phyloP scores from a whole-genome alignment of 2,888 invertebrate genomes.

The Athrips mouffetella region DNA sequence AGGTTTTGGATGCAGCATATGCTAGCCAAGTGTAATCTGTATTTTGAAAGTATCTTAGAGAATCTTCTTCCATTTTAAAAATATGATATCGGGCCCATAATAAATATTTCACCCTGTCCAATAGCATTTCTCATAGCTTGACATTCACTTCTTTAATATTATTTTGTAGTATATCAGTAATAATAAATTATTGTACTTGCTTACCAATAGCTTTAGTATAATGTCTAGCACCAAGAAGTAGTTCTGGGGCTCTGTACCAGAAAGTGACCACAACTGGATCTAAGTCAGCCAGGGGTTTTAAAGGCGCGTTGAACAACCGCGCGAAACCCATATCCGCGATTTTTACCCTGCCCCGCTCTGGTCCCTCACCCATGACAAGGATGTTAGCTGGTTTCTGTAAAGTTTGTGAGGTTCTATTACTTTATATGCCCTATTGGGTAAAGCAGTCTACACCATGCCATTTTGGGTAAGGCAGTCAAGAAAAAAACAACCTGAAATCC shows the following conservation, averaged over 20 bases:
- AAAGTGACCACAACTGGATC: slow-evolving; percentile 99
- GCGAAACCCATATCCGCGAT: slow-evolving; percentile 99
- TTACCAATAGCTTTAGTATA: slow-evolving; percentile 98
- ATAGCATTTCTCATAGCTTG: too few relatives aligned
- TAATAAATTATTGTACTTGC: neutral
- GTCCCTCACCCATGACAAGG: slow-evolving; percentile 99
- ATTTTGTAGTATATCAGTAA: neutral
- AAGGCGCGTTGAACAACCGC: slow-evolving; percentile 96
- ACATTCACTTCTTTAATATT: neutral
- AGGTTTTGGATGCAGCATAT: too few relatives aligned
- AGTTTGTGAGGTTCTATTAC: neutral
- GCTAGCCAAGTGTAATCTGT: too few relatives aligned
- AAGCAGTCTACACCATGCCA: too few relatives aligned
- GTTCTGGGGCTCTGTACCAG: slow-evolving; percentile 99
- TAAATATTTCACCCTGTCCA: too few relatives aligned
- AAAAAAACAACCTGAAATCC: too few relatives aligned
- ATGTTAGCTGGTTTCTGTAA: slow-evolving; percentile 98
- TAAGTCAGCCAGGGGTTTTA: slow-evolving; percentile 97
- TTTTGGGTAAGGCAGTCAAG: too few relatives aligned
- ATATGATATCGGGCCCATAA: too few relatives aligned
- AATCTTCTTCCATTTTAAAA: too few relatives aligned
- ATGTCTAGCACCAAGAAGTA: slow-evolving; percentile 95
- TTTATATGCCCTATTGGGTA: too few relatives aligned
- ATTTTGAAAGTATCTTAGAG: too few relatives aligned
- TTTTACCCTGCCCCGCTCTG: slow-evolving; percentile 96